Base-by-base conservation (phyloP, 2,797 vertebrate species). In the Periophthalmus magnuspinnatus region DNA sequence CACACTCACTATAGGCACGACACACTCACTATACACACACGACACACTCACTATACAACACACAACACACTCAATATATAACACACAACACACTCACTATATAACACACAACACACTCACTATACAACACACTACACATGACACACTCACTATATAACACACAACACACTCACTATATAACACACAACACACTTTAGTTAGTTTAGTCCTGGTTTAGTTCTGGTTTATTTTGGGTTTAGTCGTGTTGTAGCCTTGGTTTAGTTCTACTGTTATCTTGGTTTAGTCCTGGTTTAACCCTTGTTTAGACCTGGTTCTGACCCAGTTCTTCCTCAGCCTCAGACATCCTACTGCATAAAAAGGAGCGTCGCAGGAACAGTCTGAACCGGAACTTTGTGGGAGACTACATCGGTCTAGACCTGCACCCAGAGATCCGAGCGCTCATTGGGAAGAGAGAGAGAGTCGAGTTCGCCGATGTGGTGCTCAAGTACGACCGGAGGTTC, bases 351-450 rank as follows among this genome's bases (percentile, higher is more conserved):
- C 95, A 95, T 84, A 94, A 93, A 82, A 96, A 96, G 80, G 94
- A 95, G 33, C 88, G 95, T 0, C 76, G 95, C 21, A 90, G 77
- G 13, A 95, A 96, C 92, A 96, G 95, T 83, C 88, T 96, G 63
- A 96, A 96, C 86, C 89, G 95, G 45, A 95, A 95, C 85, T 96
- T 96, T 32, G 78, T 95, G 75, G 95, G 95, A 0, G 95, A 96
- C 74, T 96, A 96, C 84, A 89, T 96, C 0, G 95, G 95, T 1
- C 90, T 89, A 0, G 94, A 96, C 61, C 90, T 79, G 71, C 92
- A 88, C 21, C 95, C 95, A 0, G 95, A 96, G 84, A 88, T 96
- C 72, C 76, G 93, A 0, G 93, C 91, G 72, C 95, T 95, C 1
- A 90, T 95, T 0, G 94, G 93, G 9, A 93, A 94, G 19, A 74